Evolutionary conservation across 1,140 invertebrate genomes (phyloP), one percentile per base, ranked within the genome.

Genomic region (Zophobas morio): DNA sequence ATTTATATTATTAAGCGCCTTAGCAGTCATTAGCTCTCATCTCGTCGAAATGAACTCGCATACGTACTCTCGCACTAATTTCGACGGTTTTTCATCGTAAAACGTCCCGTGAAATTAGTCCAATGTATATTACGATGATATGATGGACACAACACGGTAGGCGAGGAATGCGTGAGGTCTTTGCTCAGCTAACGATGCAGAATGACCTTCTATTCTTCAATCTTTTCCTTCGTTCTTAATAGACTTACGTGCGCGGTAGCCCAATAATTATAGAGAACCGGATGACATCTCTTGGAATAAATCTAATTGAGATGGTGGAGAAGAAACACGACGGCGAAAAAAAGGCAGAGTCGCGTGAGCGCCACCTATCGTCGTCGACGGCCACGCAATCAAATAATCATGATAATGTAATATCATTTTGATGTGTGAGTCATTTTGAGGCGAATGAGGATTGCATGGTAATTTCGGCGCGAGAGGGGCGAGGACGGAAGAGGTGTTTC

Each of bases 121-220:
- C 8, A 66, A 42, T 66, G 60, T 2, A 36, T 56, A 35, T 56
- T 56, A 56, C 54, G 54, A 56, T 35, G 54, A 33, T 56, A 56
- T 35, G 54, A 56, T 8, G 32, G 32, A 56, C 54, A 35, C 32
- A 56, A 42, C 60, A 66, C 60, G 60, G 60, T 66, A 66, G 60
- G 60, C 20, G 60, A 66, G 60, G 60, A 66, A 66, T 66, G 60
- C 60, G 70, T 73, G 70, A 73, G 70, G 70, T 73, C 70, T 73
- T 73, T 73, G 70, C 70, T 73, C 70, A 73, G 70, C 46, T 73
- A 73, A 73, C 70, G 70, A 73, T 56, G 37, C 49, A 73, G 49
- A 73, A 53, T 73, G 70, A 73, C 70, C 70, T 73, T 73, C 70
- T 53, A 51, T 53, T 66, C 60, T 66, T 66, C 60, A 66, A 66